A percentile compares a stretch with the other conserved stretches of the same genome.
These are phyloP conservation scores for Phortica variegata DNA, from an alignment of 1,140 invertebrate species.

Conservation along the genomic window DNA sequence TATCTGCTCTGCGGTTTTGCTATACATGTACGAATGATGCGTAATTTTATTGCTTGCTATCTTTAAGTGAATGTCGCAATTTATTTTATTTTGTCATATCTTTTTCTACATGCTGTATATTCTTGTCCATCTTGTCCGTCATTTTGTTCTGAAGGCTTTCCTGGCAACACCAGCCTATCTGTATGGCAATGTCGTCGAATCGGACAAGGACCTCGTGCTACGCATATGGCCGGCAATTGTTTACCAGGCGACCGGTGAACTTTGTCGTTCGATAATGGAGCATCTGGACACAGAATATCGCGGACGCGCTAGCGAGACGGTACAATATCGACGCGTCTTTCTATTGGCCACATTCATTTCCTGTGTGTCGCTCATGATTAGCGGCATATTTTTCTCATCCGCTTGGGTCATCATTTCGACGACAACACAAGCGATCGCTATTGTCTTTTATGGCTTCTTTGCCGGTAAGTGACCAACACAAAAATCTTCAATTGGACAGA, in stretches of 20 bases:
- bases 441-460: constrained; percentile 51
- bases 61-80: neutral
- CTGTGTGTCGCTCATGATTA: constrained; percentile 46
- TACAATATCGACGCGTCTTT: constrained; percentile 39
- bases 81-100: too few relatives aligned
- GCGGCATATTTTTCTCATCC: constrained; percentile 49
- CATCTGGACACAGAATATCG: constrained; percentile 49
- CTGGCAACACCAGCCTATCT: constrained; percentile 50
- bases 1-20: constrained; percentile 56
- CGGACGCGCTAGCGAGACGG: constrained; percentile 42
- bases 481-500: neutral
- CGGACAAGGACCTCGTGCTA: constrained; percentile 49
- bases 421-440: constrained; percentile 49
- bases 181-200: constrained; percentile 52
- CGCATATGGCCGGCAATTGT: constrained; percentile 54
- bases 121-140: neutral
- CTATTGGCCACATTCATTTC: constrained; percentile 44
- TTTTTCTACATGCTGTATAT: too few relatives aligned
- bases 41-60: neutral
- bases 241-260: constrained; percentile 48
- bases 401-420: constrained; percentile 49
- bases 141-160: constrained; percentile 33
- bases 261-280: constrained; percentile 51
- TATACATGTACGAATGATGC: constrained; percentile 39
- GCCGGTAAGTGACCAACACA: constrained; percentile 28